phyloP scores from a whole-genome alignment of 2,113 vertebrate species.

The Protobothrops mucrosquamatus region DNA sequence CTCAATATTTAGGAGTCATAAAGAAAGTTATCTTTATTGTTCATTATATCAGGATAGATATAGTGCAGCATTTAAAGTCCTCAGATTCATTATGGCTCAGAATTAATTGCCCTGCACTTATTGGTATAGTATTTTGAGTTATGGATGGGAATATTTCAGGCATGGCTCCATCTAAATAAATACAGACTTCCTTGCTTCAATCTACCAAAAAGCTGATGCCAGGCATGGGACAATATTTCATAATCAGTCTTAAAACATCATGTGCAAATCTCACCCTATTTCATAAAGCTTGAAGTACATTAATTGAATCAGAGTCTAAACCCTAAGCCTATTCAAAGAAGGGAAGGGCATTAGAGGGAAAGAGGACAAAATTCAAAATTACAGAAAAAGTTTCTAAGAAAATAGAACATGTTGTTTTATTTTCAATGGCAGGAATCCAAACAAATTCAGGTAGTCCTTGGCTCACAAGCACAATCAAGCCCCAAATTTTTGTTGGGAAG shows the following conservation, averaged over 20 bases:
- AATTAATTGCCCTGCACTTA: conserved; percentile 1
- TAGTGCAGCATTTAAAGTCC: rapidly evolving
- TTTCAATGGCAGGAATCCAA: background rate
- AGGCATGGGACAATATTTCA: background rate
- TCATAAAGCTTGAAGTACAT: background rate
- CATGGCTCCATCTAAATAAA: background rate
- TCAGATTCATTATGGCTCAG: background rate
- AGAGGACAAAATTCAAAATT: background rate
- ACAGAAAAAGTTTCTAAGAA: background rate
- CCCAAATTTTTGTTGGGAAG: background rate
- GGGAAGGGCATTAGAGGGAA: background rate
- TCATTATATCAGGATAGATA: conserved; percentile 19
- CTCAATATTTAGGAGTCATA: conserved; percentile 36
- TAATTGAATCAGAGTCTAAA: background rate
- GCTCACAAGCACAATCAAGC: background rate
- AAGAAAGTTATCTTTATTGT: conserved; percentile 50
- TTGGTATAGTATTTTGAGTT: conserved; percentile 3
- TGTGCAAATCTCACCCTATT: background rate
- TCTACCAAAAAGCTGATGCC: background rate
- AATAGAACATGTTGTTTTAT: background rate
- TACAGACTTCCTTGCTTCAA: background rate
- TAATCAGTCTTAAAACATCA: background rate
- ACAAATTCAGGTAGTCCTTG: background rate
- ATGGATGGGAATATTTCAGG: background rate
- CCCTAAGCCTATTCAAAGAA: background rate